Conservation (phyloP, 2,113 vertebrate genomes). For the Forbesichthys agassizii region DNA sequence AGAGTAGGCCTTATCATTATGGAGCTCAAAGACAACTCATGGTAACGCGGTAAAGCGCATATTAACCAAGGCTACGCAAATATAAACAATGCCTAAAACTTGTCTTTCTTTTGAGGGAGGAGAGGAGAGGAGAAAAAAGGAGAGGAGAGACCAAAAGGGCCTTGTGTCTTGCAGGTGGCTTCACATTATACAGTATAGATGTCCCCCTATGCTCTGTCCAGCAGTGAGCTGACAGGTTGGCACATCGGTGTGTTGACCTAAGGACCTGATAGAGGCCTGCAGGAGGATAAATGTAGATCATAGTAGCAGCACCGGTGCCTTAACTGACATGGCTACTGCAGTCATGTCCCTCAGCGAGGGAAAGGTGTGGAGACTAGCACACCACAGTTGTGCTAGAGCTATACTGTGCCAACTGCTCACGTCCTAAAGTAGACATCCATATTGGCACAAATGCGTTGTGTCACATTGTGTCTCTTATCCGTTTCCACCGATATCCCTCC, state of each 20-base stretch:
- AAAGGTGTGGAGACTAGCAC: slow-evolving; percentile 28
- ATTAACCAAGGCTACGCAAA: slow-evolving; percentile 45
- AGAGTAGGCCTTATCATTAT: slow-evolving; percentile 69
- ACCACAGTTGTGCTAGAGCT: slow-evolving; percentile 19
- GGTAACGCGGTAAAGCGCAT: slow-evolving; percentile 59
- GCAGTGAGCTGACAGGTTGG: slow-evolving; percentile 58
- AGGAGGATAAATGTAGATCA: slow-evolving; percentile 68
- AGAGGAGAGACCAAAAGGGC: slow-evolving; percentile 14
- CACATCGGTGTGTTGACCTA: slow-evolving; percentile 57
- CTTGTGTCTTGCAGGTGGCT: slow-evolving; percentile 47
- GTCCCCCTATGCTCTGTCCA: slow-evolving; percentile 56
- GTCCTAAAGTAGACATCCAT: slow-evolving; percentile 57
- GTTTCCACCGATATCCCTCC: slow-evolving; percentile 40
- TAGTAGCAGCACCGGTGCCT: slow-evolving; percentile 49
- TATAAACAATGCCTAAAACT: slow-evolving; percentile 26
- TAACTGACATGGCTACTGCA: slow-evolving; percentile 67
- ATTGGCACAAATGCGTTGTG: slow-evolving; percentile 29
- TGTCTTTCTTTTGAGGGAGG: slow-evolving; percentile 23
- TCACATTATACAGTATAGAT: slow-evolving; percentile 44
- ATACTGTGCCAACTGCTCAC: slow-evolving; percentile 26
- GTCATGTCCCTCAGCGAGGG: slow-evolving; percentile 40
- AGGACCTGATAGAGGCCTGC: slow-evolving; percentile 57
- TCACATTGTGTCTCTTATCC: slow-evolving; percentile 39
- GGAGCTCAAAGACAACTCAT: slow-evolving; percentile 54
- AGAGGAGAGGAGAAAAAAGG: slow-evolving; percentile 13